These are phyloP conservation scores for Aplodontia rufa DNA, from an alignment of 2,113 vertebrate species.

Conservation along the genomic window DNA sequence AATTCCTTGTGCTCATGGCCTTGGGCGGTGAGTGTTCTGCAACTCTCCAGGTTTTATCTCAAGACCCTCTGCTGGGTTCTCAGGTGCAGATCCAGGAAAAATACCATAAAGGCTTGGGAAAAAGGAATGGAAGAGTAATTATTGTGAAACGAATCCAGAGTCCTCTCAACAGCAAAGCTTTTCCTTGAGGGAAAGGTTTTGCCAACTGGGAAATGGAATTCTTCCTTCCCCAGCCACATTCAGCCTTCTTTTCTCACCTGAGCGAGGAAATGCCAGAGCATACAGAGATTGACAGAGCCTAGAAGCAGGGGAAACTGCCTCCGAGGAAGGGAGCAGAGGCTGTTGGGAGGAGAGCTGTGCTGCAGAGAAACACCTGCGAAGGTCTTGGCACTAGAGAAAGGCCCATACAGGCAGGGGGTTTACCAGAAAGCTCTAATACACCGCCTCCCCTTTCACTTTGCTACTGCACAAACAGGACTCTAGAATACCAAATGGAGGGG, in stretches of 20 bases:
- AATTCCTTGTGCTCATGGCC: neutral
- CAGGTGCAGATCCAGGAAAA: neutral
- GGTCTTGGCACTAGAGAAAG: neutral
- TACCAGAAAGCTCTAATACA: neutral
- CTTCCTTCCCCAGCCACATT: neutral
- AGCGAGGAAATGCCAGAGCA: neutral
- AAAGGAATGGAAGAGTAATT: neutral
- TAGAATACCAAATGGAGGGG: neutral
- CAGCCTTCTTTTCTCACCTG: neutral
- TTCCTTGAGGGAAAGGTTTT: neutral
- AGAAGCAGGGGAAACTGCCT: neutral
- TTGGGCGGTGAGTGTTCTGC: rapidly evolving
- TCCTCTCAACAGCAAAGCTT: neutral
- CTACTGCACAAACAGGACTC: neutral
- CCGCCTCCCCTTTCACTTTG: neutral
- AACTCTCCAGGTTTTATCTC: neutral
- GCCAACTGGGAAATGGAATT: neutral
- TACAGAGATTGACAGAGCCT: neutral
- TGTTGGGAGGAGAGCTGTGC: neutral
- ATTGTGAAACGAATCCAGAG: neutral
- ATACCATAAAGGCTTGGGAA: rapidly evolving
- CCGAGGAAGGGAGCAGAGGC: neutral
- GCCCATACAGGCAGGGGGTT: neutral
- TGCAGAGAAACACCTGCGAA: neutral
- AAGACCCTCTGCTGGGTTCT: neutral